A percentile compares a stretch with the other conserved stretches of the same genome.
phyloP scores from a whole-genome alignment of 2,113 vertebrate species.

The Oryzias curvinotus region DNA sequence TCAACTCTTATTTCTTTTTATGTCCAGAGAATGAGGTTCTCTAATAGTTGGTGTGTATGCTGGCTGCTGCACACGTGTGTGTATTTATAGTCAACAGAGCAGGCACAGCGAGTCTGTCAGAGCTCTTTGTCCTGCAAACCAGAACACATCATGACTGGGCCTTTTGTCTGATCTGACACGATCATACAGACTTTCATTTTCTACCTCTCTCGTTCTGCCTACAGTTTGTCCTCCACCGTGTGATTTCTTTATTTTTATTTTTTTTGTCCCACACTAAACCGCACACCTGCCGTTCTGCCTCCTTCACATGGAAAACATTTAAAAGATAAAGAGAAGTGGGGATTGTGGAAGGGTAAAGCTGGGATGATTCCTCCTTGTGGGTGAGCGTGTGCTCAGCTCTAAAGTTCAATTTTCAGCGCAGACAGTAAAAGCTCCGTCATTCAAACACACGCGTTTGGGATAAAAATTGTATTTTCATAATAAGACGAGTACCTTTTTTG shows the following conservation, averaged over 20 bases:
- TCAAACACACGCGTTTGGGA: background rate
- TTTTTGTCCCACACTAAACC: slow-evolving; percentile 29
- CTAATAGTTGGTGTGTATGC: slow-evolving; percentile 22
- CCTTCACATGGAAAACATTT: slow-evolving; percentile 44
- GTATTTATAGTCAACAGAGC: slow-evolving; percentile 59
- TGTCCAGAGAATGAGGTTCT: slow-evolving; percentile 42
- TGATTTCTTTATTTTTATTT: slow-evolving; percentile 7
- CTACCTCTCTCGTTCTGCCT: slow-evolving; percentile 18
- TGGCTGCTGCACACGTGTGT: slow-evolving; percentile 10
- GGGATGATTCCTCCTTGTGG: slow-evolving; percentile 2
- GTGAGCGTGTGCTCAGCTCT: slow-evolving; percentile 8
- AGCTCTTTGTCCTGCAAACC: slow-evolving; percentile 60
- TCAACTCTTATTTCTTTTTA: slow-evolving; percentile 32
- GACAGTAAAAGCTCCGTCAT: background rate
- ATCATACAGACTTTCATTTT: slow-evolving; percentile 45
- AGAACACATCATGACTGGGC: slow-evolving; percentile 60
- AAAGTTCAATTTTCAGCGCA: background rate
- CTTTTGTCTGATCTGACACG: slow-evolving; percentile 65
- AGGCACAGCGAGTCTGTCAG: slow-evolving; percentile 54
- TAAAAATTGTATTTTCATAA: no score
- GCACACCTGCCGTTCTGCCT: slow-evolving; percentile 31
- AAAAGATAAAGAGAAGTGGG: slow-evolving; percentile 47
- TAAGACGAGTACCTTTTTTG: no score
- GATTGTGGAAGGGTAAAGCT: slow-evolving; percentile 31
- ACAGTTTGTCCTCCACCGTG: background rate